Percentiles rank a stretch among this genome's conserved stretches.
Conservation (phyloP, 2,113 vertebrate genomes). For the Psettodes erumei region DNA sequence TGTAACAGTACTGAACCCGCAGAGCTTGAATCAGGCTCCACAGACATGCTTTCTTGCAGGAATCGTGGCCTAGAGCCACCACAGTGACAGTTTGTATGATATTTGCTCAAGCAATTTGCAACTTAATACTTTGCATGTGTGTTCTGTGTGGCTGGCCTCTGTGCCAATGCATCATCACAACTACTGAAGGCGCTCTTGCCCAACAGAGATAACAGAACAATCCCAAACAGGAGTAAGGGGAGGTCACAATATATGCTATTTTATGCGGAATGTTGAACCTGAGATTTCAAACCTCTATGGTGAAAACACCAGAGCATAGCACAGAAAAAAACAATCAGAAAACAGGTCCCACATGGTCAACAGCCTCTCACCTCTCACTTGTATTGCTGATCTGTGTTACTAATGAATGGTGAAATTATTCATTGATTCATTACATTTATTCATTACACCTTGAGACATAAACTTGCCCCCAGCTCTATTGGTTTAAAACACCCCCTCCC, state of each 20-base stretch:
- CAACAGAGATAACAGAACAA: conserved; percentile 16
- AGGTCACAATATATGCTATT: not conserved
- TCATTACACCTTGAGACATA: conserved; percentile 18
- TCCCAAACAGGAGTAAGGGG: not conserved
- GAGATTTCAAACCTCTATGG: conserved; percentile 51
- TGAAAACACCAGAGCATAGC: conserved; percentile 17
- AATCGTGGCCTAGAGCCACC: conserved; percentile 35
- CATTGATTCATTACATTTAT: conserved; percentile 15
- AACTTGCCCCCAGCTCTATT: conserved; percentile 39
- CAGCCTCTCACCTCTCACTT: not conserved
- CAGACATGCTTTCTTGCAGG: conserved; percentile 1
- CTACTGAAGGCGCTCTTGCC: conserved; percentile 14
- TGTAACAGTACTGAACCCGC: not conserved
- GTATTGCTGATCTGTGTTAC: not conserved
- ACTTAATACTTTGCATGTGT: conserved; percentile 52
- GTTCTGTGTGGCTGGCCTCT: conserved; percentile 12
- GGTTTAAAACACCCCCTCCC: conserved; percentile 37
- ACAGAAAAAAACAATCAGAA: not conserved
- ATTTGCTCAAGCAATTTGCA: conserved; percentile 71
- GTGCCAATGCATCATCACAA: conserved; percentile 15
- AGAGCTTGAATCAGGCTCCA: not conserved
- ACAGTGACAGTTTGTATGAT: conserved; percentile 64
- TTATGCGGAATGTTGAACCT: conserved; percentile 72
- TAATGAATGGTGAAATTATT: not conserved
- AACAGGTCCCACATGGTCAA: not conserved